phyloP scores from a whole-genome alignment of 2,888 invertebrate genomes.

The Pyrochroa serraticornis region DNA sequence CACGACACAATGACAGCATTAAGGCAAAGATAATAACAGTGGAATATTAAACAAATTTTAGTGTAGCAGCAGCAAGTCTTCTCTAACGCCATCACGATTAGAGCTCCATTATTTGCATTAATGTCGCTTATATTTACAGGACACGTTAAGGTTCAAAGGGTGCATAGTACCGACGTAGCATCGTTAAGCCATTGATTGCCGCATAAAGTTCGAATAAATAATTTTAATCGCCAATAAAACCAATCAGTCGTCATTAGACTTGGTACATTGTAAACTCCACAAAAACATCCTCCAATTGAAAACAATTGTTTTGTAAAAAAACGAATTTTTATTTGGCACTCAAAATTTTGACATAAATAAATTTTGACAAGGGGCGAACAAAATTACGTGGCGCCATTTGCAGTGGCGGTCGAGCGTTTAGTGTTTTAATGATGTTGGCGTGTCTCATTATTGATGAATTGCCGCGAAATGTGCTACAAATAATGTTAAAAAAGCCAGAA shows the following conservation, averaged over 20 bases:
- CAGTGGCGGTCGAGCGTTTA: no score
- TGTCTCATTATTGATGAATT: no score
- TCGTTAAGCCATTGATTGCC: slow-evolving; percentile 24
- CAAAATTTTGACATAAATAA: no score
- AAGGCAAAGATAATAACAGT: slow-evolving; percentile 22
- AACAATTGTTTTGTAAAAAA: no score
- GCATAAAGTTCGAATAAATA: slow-evolving; percentile 25
- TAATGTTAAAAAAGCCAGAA: no score
- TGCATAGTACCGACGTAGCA: neutral
- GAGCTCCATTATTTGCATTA: slow-evolving; percentile 23
- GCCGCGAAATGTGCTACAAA: no score
- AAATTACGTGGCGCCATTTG: no score
- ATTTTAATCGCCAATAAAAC: slow-evolving; percentile 27
- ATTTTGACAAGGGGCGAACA: no score
- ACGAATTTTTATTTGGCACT: no score
- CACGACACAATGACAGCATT: slow-evolving; percentile 17
- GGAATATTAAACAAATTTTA: slow-evolving; percentile 28
- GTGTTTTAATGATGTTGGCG: no score
- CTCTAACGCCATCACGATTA: slow-evolving; percentile 22
- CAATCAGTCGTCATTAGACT: slow-evolving; percentile 21
- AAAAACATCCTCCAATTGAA: no score
- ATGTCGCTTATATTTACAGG: slow-evolving; percentile 21
- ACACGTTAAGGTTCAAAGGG: neutral
- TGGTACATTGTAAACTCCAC: no score
- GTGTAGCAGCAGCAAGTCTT: slow-evolving; percentile 20